phyloP scores from a whole-genome alignment of 1,140 invertebrate genomes.

The Trissolcus basalis region DNA sequence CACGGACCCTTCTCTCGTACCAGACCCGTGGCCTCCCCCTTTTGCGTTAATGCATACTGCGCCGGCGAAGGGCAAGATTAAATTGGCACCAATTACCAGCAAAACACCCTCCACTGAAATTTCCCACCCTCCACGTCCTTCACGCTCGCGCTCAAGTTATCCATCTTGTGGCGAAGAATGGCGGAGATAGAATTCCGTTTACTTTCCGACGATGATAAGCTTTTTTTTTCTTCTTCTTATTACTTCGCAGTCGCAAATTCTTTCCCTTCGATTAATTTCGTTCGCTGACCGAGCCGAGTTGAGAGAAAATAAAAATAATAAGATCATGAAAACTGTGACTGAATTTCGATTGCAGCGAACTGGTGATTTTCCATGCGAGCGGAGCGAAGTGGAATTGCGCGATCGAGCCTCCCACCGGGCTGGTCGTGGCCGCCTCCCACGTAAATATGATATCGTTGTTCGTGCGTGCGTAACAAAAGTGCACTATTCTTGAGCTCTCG shows the following conservation, averaged over 20 bases:
- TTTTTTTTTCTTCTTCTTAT: conserved; percentile 58
- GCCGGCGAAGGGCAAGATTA: conserved; percentile 76
- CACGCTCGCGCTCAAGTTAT: conserved; percentile 57
- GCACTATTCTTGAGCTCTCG: conserved; percentile 7
- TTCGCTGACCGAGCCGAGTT: background rate
- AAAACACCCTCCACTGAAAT: conserved; percentile 78
- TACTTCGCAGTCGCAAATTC: conserved; percentile 27
- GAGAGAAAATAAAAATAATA: too few species aligned
- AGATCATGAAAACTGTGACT: too few species aligned
- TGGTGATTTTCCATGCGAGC: conserved; percentile 36
- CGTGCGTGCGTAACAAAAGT: conserved; percentile 21
- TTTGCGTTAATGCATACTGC: conserved; percentile 71
- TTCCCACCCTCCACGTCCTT: conserved; percentile 59
- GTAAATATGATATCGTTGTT: conserved; percentile 17
- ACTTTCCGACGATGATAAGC: conserved; percentile 64
- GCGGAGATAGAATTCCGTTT: conserved; percentile 46
- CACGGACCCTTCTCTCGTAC: conserved; percentile 47
- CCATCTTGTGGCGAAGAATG: conserved; percentile 50
- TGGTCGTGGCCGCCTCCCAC: conserved; percentile 29
- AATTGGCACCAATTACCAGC: conserved; percentile 84
- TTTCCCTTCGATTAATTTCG: conserved; percentile 1
- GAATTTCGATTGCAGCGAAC: too few species aligned
- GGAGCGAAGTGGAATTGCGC: conserved; percentile 12
- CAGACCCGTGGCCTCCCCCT: conserved; percentile 62
- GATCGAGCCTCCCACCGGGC: conserved; percentile 21